A percentile compares a stretch with the other conserved stretches of the same genome.
phyloP scores from a whole-genome alignment of 2,888 invertebrate genomes.

The Xestia ashworthii region DNA sequence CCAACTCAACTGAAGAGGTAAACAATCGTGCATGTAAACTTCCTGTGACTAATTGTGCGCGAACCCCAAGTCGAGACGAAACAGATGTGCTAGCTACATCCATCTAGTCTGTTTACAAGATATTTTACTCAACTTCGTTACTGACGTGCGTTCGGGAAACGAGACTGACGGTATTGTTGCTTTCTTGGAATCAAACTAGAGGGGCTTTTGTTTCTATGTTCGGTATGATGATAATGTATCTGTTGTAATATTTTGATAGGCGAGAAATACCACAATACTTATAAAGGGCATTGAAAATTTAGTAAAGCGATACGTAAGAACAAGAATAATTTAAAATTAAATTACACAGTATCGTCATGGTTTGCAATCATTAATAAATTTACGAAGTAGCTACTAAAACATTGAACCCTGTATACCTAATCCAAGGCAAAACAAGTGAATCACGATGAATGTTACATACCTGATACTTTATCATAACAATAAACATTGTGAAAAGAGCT shows the following conservation, averaged over 20 bases:
- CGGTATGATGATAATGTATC: constrained; percentile 5
- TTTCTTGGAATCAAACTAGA: constrained; percentile 32
- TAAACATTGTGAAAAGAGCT: constrained; percentile 54
- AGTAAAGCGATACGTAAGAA: not conserved
- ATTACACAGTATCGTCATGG: not conserved
- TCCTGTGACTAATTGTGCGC: constrained; percentile 82
- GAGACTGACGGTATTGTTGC: constrained; percentile 28
- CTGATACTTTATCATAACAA: constrained; percentile 50
- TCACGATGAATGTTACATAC: constrained; percentile 29
- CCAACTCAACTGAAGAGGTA: constrained; percentile 64
- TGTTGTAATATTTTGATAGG: constrained; percentile 1
- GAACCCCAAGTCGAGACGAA: constrained; percentile 72
- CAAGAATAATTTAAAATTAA: not conserved
- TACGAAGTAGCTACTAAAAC: not conserved
- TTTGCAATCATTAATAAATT: not conserved
- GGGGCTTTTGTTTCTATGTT: constrained; percentile 9
- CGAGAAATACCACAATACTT: not conserved
- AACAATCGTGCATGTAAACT: constrained; percentile 78
- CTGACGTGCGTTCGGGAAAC: constrained; percentile 27
- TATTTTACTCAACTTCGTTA: constrained; percentile 63
- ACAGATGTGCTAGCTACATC: constrained; percentile 79
- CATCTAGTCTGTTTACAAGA: constrained; percentile 77
- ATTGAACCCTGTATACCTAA: not conserved
- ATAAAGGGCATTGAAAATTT: not conserved
- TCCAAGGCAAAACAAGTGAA: constrained; percentile 18